Conservation (phyloP, 2,888 invertebrate genomes). For the Pocota personata region DNA sequence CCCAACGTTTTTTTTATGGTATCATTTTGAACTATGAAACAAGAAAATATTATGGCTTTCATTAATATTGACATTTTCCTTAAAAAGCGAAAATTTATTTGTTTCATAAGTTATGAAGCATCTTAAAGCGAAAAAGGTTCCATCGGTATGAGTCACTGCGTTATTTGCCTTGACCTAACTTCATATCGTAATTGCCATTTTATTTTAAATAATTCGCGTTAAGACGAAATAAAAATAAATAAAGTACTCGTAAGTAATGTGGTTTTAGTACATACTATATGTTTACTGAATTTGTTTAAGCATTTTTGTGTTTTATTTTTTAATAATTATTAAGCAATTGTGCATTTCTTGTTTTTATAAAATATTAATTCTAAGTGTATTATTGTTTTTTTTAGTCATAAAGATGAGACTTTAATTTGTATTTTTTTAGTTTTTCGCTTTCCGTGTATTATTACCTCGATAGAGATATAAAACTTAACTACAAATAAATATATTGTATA, state of each 20-base stretch:
- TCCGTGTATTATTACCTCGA: slow-evolving; percentile 26
- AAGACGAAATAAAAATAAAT: background rate
- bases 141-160: background rate
- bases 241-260: background rate
- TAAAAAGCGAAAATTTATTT: too few species aligned
- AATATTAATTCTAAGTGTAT: background rate
- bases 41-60: too few species aligned
- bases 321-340: background rate
- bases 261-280: background rate
- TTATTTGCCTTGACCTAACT: background rate
- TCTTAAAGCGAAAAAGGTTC: too few species aligned
- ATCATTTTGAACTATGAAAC: too few species aligned
- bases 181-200: slow-evolving; percentile 2
- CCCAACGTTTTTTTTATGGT: too few species aligned
- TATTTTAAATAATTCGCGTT: background rate
- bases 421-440: background rate
- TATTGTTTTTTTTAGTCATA: slow-evolving; percentile 8
- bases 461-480: slow-evolving; percentile 21
- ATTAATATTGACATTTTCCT: too few species aligned
- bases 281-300: background rate
- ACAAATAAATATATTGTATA: slow-evolving; percentile 48
- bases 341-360: slow-evolving; percentile 26
- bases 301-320: slow-evolving; percentile 4
- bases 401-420: slow-evolving; percentile 1
- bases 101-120: too few species aligned